These are phyloP conservation scores for Trilocha varians DNA, from an alignment of 2,888 invertebrate genomes.

Conservation along the genomic window DNA sequence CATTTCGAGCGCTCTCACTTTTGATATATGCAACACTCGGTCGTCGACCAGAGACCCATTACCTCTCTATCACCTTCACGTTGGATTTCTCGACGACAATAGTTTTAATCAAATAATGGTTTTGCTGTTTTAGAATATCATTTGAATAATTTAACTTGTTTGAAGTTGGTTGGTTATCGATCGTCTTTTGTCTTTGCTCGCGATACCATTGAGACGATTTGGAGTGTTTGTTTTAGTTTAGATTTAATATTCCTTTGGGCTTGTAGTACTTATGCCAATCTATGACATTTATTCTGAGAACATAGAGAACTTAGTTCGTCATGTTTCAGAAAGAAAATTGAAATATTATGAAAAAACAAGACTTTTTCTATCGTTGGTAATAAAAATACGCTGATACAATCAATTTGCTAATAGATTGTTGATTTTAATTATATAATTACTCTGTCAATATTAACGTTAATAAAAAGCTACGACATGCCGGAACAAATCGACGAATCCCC, in stretches of 20 bases:
- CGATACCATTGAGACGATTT: neutral
- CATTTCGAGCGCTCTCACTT: constrained; percentile 15
- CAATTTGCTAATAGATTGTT: constrained; percentile 13
- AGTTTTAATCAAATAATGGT: constrained; percentile 2
- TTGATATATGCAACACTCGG: constrained; percentile 10
- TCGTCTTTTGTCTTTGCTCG: neutral
- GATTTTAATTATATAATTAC: constrained; percentile 28
- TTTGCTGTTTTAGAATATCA: constrained; percentile 2
- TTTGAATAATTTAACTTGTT: constrained; percentile 4
- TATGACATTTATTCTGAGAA: too few relatives aligned
- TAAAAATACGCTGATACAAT: too few relatives aligned
- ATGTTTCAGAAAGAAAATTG: too few relatives aligned
- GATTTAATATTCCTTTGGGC: neutral
- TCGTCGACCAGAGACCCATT: constrained; percentile 1
- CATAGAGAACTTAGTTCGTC: too few relatives aligned
- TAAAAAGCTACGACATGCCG: constrained; percentile 52
- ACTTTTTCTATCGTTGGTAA: too few relatives aligned
- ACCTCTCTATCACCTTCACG: neutral
- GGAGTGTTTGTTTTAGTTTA: neutral
- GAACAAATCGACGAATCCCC: constrained; percentile 58
- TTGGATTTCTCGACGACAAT: constrained; percentile 1
- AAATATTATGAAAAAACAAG: too few relatives aligned
- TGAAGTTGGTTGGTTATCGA: constrained; percentile 3
- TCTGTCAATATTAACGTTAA: constrained; percentile 36
- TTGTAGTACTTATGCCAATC: too few relatives aligned